phyloP scores from a whole-genome alignment of 2,113 vertebrate species.

The Bambusicola thoracicus region DNA sequence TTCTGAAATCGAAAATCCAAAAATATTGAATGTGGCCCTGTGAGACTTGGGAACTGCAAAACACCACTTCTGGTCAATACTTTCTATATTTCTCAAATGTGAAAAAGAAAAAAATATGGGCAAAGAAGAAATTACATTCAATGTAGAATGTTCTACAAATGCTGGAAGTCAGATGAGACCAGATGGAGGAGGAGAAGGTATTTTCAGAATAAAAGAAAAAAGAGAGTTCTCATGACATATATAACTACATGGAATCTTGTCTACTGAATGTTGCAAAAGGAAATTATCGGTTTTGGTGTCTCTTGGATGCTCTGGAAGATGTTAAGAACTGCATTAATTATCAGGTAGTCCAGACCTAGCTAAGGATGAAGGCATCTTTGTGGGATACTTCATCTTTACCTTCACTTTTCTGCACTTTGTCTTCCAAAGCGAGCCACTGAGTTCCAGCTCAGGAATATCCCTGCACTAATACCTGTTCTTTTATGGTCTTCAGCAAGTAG shows the following conservation, averaged over 20 bases:
- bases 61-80: neutral
- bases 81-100: rapidly evolving
- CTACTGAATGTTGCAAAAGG: neutral
- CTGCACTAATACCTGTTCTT: neutral
- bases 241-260: neutral
- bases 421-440: neutral
- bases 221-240: rapidly evolving
- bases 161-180: neutral
- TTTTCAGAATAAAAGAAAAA: neutral
- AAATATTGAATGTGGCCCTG: neutral
- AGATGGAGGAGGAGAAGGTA: neutral
- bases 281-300: neutral
- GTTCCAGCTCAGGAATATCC: neutral
- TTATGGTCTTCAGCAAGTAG: neutral
- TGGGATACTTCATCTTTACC: neutral
- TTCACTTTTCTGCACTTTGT: neutral
- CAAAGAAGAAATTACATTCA: neutral
- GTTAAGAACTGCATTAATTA: neutral
- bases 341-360: neutral
- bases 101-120: neutral
- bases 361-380: neutral
- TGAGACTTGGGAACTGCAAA: neutral
- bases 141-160: neutral
- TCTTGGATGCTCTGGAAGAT: neutral
- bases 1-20: neutral